These are phyloP conservation scores for Naso thynnoides DNA, from an alignment of 2,797 vertebrate species.

Conservation along the genomic window DNA sequence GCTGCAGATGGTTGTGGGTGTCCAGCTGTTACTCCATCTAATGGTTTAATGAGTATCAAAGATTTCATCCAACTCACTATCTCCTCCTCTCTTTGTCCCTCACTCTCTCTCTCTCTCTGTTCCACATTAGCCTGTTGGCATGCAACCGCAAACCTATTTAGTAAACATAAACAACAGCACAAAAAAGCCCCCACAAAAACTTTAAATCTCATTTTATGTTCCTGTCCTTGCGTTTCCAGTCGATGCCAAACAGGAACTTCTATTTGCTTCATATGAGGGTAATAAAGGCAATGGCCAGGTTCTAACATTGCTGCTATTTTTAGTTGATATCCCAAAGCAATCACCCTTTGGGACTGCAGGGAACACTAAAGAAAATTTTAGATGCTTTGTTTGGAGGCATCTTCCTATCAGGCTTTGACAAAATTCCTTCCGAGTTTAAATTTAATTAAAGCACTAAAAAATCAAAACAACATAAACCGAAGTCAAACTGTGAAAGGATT, in stretches of 20 bases:
- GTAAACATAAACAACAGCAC: slow-evolving; percentile 14
- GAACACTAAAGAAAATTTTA: slow-evolving; percentile 27
- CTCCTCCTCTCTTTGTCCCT: slow-evolving; percentile 39
- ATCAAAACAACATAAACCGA: neutral
- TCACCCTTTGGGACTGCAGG: slow-evolving; percentile 37
- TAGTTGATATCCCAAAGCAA: slow-evolving; percentile 58
- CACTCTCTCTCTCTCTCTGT: slow-evolving; percentile 25
- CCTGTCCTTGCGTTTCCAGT: slow-evolving; percentile 21
- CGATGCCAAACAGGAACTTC: slow-evolving; percentile 32
- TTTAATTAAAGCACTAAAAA: slow-evolving; percentile 26
- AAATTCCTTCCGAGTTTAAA: slow-evolving; percentile 10
- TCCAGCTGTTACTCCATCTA: slow-evolving; percentile 76
- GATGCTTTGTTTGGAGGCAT: slow-evolving; percentile 31
- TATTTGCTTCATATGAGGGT: slow-evolving; percentile 39
- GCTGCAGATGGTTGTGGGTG: slow-evolving; percentile 72
- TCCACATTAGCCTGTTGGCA: slow-evolving; percentile 54
- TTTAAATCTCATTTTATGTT: slow-evolving; percentile 7
- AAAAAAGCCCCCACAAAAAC: slow-evolving; percentile 5
- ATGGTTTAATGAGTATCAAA: slow-evolving; percentile 74
- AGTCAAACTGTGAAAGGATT: slow-evolving; percentile 8
- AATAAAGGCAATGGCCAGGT: slow-evolving; percentile 44
- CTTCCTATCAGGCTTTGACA: slow-evolving; percentile 6
- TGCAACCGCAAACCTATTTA: slow-evolving; percentile 26
- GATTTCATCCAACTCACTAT: slow-evolving; percentile 48
- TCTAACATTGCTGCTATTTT: slow-evolving; percentile 45